phyloP scores from a whole-genome alignment of 1,140 invertebrate genomes.

The Maconellicoccus hirsutus region DNA sequence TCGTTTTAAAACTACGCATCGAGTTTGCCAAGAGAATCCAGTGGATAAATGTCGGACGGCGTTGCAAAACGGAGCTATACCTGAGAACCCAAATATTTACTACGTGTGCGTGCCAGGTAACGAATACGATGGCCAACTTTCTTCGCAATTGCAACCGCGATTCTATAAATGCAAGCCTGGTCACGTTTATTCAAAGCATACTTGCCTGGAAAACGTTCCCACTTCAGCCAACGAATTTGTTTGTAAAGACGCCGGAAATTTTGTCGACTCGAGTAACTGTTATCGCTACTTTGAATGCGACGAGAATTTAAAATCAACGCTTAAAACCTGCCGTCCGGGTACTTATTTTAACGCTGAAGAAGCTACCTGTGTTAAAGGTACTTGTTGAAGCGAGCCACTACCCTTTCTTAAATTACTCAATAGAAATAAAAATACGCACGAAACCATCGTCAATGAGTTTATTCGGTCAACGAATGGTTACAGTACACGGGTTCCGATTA shows the following conservation, averaged over 20 bases:
- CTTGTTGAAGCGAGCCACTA: slow-evolving; percentile 23
- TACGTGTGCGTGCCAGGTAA: slow-evolving; percentile 26
- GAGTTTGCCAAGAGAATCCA: slow-evolving; percentile 24
- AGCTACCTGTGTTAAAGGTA: background rate
- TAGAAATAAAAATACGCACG: too few species aligned
- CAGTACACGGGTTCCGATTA: too few species aligned
- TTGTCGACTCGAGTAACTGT: slow-evolving; percentile 17
- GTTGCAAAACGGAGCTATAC: slow-evolving; percentile 24
- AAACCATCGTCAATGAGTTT: too few species aligned
- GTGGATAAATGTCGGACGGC: slow-evolving; percentile 22
- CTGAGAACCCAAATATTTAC: slow-evolving; percentile 26
- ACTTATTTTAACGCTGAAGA: slow-evolving; percentile 15
- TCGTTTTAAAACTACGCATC: slow-evolving; percentile 19
- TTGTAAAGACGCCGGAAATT: background rate
- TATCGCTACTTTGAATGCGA: slow-evolving; percentile 14
- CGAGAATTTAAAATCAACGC: background rate
- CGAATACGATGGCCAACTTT: background rate
- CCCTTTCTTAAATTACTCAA: too few species aligned
- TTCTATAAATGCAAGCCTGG: slow-evolving; percentile 27
- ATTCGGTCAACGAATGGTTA: too few species aligned
- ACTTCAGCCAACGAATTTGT: background rate
- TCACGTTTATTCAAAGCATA: slow-evolving; percentile 10
- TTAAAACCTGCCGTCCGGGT: slow-evolving; percentile 12
- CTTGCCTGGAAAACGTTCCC: slow-evolving; percentile 9
- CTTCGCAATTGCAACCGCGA: slow-evolving; percentile 23